Percentiles rank a stretch among this genome's conserved stretches.
These are phyloP conservation scores for Rhea pennata DNA, from an alignment of 2,113 vertebrate species.

Conservation along the genomic window DNA sequence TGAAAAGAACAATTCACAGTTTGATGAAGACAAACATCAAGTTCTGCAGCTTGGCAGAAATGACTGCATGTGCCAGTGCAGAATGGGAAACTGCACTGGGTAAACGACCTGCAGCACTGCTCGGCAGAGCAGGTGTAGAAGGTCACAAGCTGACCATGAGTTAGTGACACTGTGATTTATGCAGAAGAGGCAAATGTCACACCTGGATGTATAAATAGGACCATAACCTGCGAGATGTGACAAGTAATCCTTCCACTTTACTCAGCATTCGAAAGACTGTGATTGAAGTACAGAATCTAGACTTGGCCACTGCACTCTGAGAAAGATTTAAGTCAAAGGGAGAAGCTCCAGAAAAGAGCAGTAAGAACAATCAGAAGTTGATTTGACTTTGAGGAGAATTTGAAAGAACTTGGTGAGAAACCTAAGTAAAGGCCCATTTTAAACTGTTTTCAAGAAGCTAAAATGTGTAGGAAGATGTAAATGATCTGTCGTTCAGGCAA, in stretches of 20 bases:
- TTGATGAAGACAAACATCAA: background rate
- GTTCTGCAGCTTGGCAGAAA: background rate
- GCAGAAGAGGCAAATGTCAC: too few relatives aligned
- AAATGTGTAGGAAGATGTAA: background rate
- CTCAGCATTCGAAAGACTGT: background rate
- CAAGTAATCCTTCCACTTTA: background rate
- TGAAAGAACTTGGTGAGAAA: background rate
- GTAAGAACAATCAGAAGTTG: background rate
- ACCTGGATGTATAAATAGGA: too few relatives aligned
- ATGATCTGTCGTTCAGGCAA: background rate
- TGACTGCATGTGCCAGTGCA: fast-evolving
- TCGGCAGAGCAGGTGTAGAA: too few relatives aligned
- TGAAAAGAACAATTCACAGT: background rate
- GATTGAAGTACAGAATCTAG: background rate
- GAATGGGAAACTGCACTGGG: background rate
- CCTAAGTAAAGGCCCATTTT: background rate
- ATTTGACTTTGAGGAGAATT: background rate
- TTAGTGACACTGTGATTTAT: too few relatives aligned
- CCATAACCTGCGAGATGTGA: background rate
- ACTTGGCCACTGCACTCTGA: too few relatives aligned
- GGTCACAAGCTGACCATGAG: too few relatives aligned
- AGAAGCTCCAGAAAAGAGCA: background rate
- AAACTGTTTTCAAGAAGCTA: background rate
- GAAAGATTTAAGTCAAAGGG: too few relatives aligned
- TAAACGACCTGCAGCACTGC: too few relatives aligned